Evolutionary conservation across 92 coral and sea anemone species (phyloP), one percentile per base, ranked within the genome.

Genomic region (Epizoanthus illoricatus): DNA sequence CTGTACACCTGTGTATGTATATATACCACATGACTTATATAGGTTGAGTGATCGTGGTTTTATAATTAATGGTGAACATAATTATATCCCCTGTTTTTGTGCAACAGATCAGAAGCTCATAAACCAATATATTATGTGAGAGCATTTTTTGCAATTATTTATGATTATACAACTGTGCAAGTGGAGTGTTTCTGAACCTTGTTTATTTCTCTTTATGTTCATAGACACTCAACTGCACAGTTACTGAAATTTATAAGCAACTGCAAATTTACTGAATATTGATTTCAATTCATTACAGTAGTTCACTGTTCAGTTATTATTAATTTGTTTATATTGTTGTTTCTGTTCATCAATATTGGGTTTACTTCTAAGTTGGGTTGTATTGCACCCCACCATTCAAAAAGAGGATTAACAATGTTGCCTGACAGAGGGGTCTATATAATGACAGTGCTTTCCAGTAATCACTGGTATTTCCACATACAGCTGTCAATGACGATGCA

Each of bases 131-230:
- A 17, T 5, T 60, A 17, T 16, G 17, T 60, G 65, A 60, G 65
- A 60, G 20, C 17, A 16, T 60, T 60, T 54, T 54, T 54, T 12
- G 12, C 12, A 54, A 58, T 3, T 20, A 60, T 24, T 60, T 60
- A 17, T 24, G n/a, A n/a, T n/a, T n/a, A n/a, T n/a, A n/a, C n/a
- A n/a, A n/a, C n/a, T n/a, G n/a, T n/a, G n/a, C 68, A 63, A 21
- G 68, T 63, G 68, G 68, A 63, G 33, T 63, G 68, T 63, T 63
- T 63, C 68, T 63, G 68, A n/a, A 63, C 36, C 68, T 63, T 63
- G 68, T 63, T 42, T 42, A 2, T 3, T 42, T 5, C 45, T 63
- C 33, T 63, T 63, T 12, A 63, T 19, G 68, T 63, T 63, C 68
- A n/a, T 11, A 63, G 68, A 7, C 68, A 20, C 68, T 63, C 68